Conservation (phyloP, 2,113 vertebrate genomes). For the Climacteris rufus region DNA sequence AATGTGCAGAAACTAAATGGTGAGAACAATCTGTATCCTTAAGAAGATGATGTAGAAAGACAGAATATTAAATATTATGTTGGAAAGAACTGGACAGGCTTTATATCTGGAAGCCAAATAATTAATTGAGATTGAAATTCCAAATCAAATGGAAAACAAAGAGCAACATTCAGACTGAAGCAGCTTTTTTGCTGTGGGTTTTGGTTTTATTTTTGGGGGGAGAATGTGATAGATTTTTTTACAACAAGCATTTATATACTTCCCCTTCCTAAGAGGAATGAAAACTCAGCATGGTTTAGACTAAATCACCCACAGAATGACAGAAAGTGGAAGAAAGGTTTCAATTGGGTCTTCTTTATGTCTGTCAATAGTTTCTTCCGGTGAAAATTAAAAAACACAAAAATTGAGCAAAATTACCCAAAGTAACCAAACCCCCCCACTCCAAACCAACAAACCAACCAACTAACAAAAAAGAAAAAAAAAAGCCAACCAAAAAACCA, state of each 20-base stretch:
- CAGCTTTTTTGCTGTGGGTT: background rate
- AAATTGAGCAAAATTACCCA: background rate
- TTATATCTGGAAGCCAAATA: constrained; percentile 23
- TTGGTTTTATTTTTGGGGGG: background rate
- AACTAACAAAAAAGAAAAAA: background rate
- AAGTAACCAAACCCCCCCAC: background rate
- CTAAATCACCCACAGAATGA: background rate
- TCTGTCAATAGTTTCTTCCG: background rate
- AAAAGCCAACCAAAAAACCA: background rate
- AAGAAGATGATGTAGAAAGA: constrained; percentile 16
- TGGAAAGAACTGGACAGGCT: constrained; percentile 20
- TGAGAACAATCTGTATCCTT: constrained; percentile 65
- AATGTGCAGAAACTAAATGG: constrained; percentile 41
- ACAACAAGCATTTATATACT: background rate
- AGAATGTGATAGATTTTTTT: background rate
- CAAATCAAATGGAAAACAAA: constrained; percentile 22
- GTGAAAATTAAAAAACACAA: background rate
- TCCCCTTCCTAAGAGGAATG: background rate
- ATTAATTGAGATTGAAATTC: constrained; percentile 18
- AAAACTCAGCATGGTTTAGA: background rate
- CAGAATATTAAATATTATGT: constrained; percentile 51
- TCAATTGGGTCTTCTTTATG: background rate
- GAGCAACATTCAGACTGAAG: background rate
- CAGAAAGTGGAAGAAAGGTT: background rate
- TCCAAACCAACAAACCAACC: background rate